phyloP scores from a whole-genome alignment of 1,140 invertebrate genomes.

The Drosophila mojavensis region DNA sequence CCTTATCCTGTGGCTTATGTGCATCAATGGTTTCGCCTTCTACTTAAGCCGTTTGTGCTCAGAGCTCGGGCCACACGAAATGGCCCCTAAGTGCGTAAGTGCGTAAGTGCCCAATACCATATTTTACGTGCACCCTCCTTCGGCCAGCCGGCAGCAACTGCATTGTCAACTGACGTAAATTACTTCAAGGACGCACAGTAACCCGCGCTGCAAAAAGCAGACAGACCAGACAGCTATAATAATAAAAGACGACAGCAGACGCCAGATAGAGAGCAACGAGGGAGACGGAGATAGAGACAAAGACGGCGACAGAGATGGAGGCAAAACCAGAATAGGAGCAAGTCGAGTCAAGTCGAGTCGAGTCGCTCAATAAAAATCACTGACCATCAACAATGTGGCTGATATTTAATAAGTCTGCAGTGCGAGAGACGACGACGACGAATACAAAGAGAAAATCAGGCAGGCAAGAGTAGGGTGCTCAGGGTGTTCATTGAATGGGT shows the following conservation, averaged over 20 bases:
- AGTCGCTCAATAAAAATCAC: conserved; percentile 69
- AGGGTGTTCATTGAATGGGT: not conserved
- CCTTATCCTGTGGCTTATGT: conserved; percentile 21
- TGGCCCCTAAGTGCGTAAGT: conserved; percentile 33
- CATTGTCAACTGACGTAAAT: conserved; percentile 67
- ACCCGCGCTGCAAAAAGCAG: conserved; percentile 37
- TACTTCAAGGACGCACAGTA: conserved; percentile 77
- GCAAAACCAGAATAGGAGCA: conserved; percentile 12
- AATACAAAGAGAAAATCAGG: conserved; percentile 25
- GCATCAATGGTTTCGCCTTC: conserved; percentile 24
- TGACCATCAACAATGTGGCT: conserved; percentile 75
- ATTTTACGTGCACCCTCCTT: not conserved
- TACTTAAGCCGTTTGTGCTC: not conserved
- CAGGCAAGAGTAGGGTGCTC: not conserved
- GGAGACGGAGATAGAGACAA: conserved; percentile 14
- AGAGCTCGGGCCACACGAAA: conserved; percentile 6
- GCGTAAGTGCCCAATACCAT: conserved; percentile 6
- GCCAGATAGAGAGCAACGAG: conserved; percentile 1
- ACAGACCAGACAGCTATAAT: conserved; percentile 58
- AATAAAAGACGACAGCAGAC: conserved; percentile 42
- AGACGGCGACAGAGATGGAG: conserved; percentile 8
- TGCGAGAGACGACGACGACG: conserved; percentile 35
- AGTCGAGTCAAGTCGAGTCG: conserved; percentile 15
- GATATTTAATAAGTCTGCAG: conserved; percentile 71
- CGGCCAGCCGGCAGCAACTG: not conserved